Conservation (phyloP, 2,797 vertebrate species). For the Myoxocephalus aenaeus region DNA sequence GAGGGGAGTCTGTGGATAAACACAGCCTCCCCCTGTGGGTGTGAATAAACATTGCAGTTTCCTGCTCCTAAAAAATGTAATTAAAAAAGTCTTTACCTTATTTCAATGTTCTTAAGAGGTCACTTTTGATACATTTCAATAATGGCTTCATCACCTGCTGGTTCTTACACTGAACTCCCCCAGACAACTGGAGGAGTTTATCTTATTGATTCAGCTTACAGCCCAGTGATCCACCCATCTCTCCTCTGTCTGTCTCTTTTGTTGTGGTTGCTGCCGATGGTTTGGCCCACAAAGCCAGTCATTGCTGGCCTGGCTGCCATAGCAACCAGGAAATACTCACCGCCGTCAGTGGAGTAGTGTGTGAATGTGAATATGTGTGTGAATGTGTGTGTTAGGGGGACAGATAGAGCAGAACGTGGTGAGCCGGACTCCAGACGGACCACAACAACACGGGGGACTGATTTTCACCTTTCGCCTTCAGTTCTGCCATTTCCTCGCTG, state of each 20-base stretch:
- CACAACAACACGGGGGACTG: conserved; percentile 52
- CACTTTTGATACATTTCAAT: background rate
- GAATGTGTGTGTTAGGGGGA: conserved; percentile 40
- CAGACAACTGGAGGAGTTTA: conserved; percentile 44
- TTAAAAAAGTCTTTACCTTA: background rate
- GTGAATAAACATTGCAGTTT: background rate
- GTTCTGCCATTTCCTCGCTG: conserved; percentile 18
- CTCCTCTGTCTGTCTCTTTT: conserved; percentile 70
- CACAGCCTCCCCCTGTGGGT: too few species aligned
- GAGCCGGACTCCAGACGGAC: conserved; percentile 63
- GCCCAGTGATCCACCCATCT: conserved; percentile 48
- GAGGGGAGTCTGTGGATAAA: background rate
- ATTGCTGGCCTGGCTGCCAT: conserved; percentile 83
- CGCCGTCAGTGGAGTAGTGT: conserved; percentile 67
- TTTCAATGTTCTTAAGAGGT: background rate
- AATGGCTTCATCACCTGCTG: background rate
- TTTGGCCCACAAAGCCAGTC: conserved; percentile 82
- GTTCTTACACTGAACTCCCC: too few species aligned
- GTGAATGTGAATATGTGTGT: conserved; percentile 37
- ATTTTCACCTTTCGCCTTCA: conserved; percentile 59
- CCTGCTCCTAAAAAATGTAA: background rate
- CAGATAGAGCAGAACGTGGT: conserved; percentile 60
- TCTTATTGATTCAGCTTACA: conserved; percentile 74
- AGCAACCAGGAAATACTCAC: conserved; percentile 88
- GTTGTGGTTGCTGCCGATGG: conserved; percentile 82